Conservation (phyloP, 1,140 invertebrate species). For the Condylostylus longicornis region DNA sequence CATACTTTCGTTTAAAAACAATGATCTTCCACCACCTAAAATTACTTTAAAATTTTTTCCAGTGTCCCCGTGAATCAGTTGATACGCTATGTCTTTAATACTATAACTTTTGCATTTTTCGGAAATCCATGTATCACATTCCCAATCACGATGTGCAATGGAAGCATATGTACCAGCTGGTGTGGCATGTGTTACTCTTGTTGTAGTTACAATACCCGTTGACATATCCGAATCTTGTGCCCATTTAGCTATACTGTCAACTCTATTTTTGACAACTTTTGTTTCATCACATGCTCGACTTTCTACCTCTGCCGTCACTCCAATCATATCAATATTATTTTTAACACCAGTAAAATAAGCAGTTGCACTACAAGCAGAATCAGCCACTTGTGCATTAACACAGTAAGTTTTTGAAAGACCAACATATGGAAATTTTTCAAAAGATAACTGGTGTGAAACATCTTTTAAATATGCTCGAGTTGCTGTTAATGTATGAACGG, state of each 20-base stretch:
- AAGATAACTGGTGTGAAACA: conserved; percentile 49
- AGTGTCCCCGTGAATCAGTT: conserved; percentile 53
- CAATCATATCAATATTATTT: conserved; percentile 55
- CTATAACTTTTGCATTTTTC: too few species aligned
- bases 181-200: conserved; percentile 64
- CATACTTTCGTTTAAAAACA: conserved; percentile 44
- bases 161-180: conserved; percentile 70
- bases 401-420: conserved; percentile 68
- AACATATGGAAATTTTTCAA: conserved; percentile 56
- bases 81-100: conserved; percentile 51
- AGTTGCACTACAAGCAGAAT: conserved; percentile 64
- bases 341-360: conserved; percentile 73
- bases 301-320: conserved; percentile 47
- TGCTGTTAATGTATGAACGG: conserved; percentile 54
- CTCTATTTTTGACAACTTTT: conserved; percentile 28
- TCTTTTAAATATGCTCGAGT: conserved; percentile 48
- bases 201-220: conserved; percentile 62
- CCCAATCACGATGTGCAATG: conserved; percentile 59
- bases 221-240: conserved; percentile 53
- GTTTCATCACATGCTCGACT: conserved; percentile 35
- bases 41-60: conserved; percentile 46
- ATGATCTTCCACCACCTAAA: conserved; percentile 54
- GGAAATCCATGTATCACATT: conserved; percentile 50
- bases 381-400: conserved; percentile 54
- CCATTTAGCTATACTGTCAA: conserved; percentile 47